These are phyloP conservation scores for Bucorvus abyssinicus DNA, from an alignment of 2,797 vertebrate species.

Conservation along the genomic window DNA sequence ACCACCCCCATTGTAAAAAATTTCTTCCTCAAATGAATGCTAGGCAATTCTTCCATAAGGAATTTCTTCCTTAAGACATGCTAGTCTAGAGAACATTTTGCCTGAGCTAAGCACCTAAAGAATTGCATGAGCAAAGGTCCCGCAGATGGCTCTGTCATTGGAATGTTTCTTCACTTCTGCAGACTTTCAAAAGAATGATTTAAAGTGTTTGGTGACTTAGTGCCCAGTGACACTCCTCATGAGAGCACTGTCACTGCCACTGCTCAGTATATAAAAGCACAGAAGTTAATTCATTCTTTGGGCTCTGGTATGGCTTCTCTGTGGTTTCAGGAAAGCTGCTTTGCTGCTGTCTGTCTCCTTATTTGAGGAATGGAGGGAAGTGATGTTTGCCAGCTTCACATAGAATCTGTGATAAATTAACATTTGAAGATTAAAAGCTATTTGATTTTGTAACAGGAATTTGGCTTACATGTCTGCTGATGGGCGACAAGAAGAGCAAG, in stretches of 20 bases:
- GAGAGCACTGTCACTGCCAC: neutral
- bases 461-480: neutral
- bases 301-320: neutral
- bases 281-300: neutral
- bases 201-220: neutral
- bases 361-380: neutral
- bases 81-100: neutral
- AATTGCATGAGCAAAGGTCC: neutral
- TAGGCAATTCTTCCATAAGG: neutral
- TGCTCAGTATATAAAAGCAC: neutral
- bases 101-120: neutral
- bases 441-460: constrained; percentile 28
- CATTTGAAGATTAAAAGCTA: constrained; percentile 1
- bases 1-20: neutral
- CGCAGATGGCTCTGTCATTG: rapidly evolving
- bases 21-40: neutral
- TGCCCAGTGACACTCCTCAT: neutral
- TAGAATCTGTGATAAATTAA: constrained; percentile 21
- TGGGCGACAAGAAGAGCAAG: neutral
- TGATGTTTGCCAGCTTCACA: neutral
- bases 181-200: neutral
- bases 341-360: neutral
- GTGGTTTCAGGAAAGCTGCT: neutral
- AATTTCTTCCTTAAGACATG: neutral
- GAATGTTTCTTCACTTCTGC: neutral